Conservation (phyloP, 1,140 invertebrate species). For the Bradysia coprophila region DNA sequence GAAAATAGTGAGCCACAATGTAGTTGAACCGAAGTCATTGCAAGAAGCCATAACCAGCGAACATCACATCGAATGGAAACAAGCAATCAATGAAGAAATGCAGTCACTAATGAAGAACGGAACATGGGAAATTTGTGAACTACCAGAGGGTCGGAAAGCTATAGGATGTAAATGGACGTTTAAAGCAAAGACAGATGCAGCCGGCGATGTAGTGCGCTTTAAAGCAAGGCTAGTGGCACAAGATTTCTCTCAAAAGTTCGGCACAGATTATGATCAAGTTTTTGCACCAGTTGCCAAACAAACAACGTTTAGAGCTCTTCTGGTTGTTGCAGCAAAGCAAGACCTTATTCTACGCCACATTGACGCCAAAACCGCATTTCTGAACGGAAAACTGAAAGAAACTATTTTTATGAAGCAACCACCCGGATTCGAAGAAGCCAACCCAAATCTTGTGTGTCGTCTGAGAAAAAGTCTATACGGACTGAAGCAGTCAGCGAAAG, state of each 20-base stretch:
- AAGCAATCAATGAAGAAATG: slow-evolving; percentile 7
- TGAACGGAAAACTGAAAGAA: slow-evolving; percentile 21
- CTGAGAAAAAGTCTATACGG: slow-evolving; percentile 21
- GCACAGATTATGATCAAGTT: slow-evolving; percentile 7
- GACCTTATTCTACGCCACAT: slow-evolving; percentile 8
- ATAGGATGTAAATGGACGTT: slow-evolving; percentile 7
- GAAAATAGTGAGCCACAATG: background rate
- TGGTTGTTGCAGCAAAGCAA: background rate
- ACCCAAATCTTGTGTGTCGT: slow-evolving; percentile 7
- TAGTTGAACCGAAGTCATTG: background rate
- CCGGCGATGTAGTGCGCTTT: slow-evolving; percentile 8
- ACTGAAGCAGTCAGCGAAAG: slow-evolving; percentile 22
- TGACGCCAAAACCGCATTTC: slow-evolving; percentile 21
- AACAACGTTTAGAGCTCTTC: slow-evolving; percentile 7
- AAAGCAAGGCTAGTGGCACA: slow-evolving; percentile 15
- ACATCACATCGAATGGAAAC: slow-evolving; percentile 3
- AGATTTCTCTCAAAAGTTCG: slow-evolving; percentile 8
- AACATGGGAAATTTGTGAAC: background rate
- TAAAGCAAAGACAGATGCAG: slow-evolving; percentile 9
- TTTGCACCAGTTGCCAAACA: slow-evolving; percentile 11
- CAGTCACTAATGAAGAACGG: slow-evolving; percentile 1
- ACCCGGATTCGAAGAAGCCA: slow-evolving; percentile 9
- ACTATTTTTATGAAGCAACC: slow-evolving; percentile 17
- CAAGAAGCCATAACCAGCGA: slow-evolving; percentile 3
- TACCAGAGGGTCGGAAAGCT: background rate